Conservation (phyloP, 2,888 invertebrate species). For the Dicycla oo region DNA sequence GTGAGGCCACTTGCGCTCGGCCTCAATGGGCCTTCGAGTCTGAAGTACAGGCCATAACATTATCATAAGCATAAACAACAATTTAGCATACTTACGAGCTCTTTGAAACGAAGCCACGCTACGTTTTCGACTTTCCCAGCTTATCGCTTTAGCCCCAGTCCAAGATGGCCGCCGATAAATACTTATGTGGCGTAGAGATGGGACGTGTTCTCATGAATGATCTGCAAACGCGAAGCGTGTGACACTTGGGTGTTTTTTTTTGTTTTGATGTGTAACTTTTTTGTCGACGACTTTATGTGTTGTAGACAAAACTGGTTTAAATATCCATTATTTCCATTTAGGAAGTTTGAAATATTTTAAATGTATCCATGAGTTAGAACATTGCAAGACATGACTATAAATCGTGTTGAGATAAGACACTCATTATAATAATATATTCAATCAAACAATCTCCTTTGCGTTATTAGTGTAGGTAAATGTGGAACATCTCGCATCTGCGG, state of each 20-base stretch:
- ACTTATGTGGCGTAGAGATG: constrained; percentile 43
- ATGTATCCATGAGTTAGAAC: neutral
- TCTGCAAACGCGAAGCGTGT: constrained; percentile 41
- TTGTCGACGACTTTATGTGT: neutral
- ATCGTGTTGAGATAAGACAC: neutral
- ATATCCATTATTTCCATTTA: neutral
- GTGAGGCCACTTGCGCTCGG: constrained; percentile 45
- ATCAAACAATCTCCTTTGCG: neutral
- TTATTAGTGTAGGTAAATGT: neutral
- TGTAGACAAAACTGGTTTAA: neutral
- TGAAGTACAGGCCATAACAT: constrained; percentile 58
- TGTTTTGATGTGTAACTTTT: neutral
- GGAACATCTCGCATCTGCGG: neutral
- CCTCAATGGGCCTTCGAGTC: constrained; percentile 45
- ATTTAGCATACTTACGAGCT: constrained; percentile 64
- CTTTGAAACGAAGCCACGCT: constrained; percentile 56
- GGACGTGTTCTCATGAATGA: constrained; percentile 51
- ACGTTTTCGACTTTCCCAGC: constrained; percentile 69
- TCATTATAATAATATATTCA: neutral
- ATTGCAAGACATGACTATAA: neutral
- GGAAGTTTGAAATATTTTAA: neutral
- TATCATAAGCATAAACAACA: constrained; percentile 67
- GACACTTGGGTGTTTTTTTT: constrained; percentile 24
- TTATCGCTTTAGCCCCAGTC: constrained; percentile 64
- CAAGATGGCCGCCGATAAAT: constrained; percentile 66